Evolutionary conservation across 92 coral and sea anemone genomes (phyloP), one percentile per base, ranked within the genome.

Genomic region (Palythoa grandis): DNA sequence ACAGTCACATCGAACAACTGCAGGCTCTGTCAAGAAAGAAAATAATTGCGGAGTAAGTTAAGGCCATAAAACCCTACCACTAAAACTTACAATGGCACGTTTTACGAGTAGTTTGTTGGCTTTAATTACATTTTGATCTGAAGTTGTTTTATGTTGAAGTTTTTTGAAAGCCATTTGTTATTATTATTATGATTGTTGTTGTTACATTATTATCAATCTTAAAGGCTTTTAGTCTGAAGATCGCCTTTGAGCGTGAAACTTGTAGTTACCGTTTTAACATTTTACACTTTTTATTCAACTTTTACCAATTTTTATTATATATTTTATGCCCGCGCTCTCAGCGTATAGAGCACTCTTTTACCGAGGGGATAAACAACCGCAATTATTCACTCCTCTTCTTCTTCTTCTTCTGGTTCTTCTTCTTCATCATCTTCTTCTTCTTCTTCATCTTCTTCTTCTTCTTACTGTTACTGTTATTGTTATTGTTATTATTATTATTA

Each of bases 1-100:
- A 47, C 84, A 79, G 15, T 40, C 84, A 2, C 72, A 79, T n/a
- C 73, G 84, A 40, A 63, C 37, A n/a, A 37, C 72, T 7, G 11
- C 73, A 47, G 43, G 69, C 16, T 29, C 56, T 8, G 43, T 11
- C 73, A 79, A 65, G 40, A 79, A 61, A 40, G 84, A 66, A 63
- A 47, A n/a, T 9, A 65, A 66, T 61, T 2, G 37, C 43, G 82
- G 48, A 79, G 57, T 79, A n/a, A 63, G 73, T 35, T 39, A 11
- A 19, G 11, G 8, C 37, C 1, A 11, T n/a, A 25, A 16, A 11
- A 17, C 10, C n/a, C 60, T 2, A 38, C 2, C 10, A 11, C 0
- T 43, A 22, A 48, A 17, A 12, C 4, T 25, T 6, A 9, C 19
- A 47, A 5, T 4, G 15, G 47, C 25, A n/a, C 69, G 11, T 20